These are phyloP conservation scores for Epicauta chinensis DNA, from an alignment of 1,140 invertebrate genomes.

Conservation along the genomic window DNA sequence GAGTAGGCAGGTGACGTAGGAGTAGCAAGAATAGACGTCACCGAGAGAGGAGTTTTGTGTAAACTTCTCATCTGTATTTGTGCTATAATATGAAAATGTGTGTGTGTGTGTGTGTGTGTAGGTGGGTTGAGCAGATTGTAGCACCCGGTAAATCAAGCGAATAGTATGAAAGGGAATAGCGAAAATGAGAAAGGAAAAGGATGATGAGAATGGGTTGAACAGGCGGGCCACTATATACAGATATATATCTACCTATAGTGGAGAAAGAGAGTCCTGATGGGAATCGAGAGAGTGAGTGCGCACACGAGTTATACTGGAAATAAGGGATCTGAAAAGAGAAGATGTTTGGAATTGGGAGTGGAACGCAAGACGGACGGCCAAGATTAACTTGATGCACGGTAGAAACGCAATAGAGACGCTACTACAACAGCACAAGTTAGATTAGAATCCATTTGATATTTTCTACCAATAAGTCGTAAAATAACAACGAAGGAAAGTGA, in stretches of 20 bases:
- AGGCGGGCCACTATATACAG: no score
- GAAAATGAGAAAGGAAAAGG: slow-evolving; percentile 22
- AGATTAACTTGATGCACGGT: slow-evolving; percentile 32
- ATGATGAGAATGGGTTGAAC: slow-evolving; percentile 21
- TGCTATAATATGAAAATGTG: no score
- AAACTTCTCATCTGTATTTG: no score
- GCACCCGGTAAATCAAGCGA: slow-evolving; percentile 26
- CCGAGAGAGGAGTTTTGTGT: slow-evolving; percentile 1
- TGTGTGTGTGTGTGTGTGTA: background rate
- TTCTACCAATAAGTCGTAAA: no score
- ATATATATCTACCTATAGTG: no score
- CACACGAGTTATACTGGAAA: slow-evolving; percentile 4
- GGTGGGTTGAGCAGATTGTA: slow-evolving; percentile 25
- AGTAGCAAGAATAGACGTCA: slow-evolving; percentile 21
- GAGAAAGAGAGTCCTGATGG: slow-evolving; percentile 21
- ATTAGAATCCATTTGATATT: no score
- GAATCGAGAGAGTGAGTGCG: slow-evolving; percentile 16
- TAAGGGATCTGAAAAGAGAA: slow-evolving; percentile 14
- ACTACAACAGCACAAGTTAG: slow-evolving; percentile 14
- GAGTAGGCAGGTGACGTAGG: slow-evolving; percentile 23
- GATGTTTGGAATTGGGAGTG: slow-evolving; percentile 22
- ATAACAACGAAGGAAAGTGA: no score
- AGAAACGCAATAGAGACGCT: slow-evolving; percentile 22
- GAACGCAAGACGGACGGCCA: slow-evolving; percentile 28
- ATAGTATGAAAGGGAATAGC: slow-evolving; percentile 23